A percentile compares a stretch with the other conserved stretches of the same genome.
These are phyloP conservation scores for Oreonectes daqikongensis DNA, from an alignment of 2,797 vertebrate species.

Conservation along the genomic window DNA sequence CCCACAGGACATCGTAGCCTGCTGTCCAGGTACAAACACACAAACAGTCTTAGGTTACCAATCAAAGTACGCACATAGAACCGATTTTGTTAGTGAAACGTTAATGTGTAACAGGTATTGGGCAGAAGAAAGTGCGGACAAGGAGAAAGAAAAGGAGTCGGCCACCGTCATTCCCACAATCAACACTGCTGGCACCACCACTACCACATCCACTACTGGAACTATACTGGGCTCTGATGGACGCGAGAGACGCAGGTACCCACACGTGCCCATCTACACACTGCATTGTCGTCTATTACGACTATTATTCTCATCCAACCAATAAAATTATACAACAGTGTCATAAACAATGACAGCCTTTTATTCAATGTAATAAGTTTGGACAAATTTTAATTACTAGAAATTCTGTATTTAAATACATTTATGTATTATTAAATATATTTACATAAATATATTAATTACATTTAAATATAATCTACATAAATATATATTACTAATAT, in stretches of 20 bases:
- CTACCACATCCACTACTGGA: constrained; percentile 87
- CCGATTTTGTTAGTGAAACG: not conserved
- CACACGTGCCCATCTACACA: not conserved
- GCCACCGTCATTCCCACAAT: constrained; percentile 93
- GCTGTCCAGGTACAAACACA: constrained; percentile 69
- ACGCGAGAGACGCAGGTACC: constrained; percentile 93
- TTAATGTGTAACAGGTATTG: constrained; percentile 82
- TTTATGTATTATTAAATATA: no score
- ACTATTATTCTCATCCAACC: no score
- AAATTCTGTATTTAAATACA: no score
- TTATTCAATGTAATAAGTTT: no score
- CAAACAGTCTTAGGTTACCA: not conserved
- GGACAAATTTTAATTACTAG: no score
- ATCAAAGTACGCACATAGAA: not conserved
- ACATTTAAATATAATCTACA: no score
- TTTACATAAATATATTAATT: no score
- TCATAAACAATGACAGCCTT: not conserved
- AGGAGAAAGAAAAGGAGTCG: constrained; percentile 91
- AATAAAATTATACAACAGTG: no score
- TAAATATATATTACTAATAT: no score
- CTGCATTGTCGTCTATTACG: not conserved
- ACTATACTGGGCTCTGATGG: constrained; percentile 87
- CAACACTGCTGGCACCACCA: constrained; percentile 91
- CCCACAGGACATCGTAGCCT: constrained; percentile 88
- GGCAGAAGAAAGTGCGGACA: constrained; percentile 95